Percentiles rank a stretch among this genome's conserved stretches.
phyloP scores from a whole-genome alignment of 2,113 vertebrate species.

The Pygoscelis antarcticus region DNA sequence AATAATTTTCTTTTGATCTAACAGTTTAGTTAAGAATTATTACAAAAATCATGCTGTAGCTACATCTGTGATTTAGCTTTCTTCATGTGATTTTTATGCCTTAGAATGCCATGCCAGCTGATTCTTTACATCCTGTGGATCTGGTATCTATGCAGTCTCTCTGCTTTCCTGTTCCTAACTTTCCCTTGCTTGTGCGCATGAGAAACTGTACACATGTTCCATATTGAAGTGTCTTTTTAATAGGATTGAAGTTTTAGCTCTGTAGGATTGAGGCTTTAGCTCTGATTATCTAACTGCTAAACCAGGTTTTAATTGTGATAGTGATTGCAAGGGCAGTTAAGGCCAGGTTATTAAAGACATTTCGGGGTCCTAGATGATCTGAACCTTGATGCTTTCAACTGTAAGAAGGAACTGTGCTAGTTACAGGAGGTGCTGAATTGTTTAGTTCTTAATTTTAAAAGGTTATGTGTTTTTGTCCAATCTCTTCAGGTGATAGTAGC shows the following conservation, averaged over 20 bases:
- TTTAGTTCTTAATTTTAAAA: background rate
- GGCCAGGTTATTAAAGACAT: background rate
- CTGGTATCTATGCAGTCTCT: background rate
- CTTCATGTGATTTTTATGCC: background rate
- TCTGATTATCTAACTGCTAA: conserved; percentile 44
- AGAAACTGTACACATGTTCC: background rate
- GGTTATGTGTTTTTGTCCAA: background rate
- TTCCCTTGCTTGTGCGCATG: background rate
- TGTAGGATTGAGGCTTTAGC: conserved; percentile 38
- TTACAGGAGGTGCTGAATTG: background rate
- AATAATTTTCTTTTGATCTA: background rate
- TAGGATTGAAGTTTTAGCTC: conserved; percentile 44
- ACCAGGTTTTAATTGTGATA: conserved; percentile 33
- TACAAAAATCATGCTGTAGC: background rate
- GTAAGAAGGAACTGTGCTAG: background rate
- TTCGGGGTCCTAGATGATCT: background rate
- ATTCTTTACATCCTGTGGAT: background rate
- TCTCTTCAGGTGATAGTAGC: background rate
- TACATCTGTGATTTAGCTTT: background rate
- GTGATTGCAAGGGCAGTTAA: conserved; percentile 2
- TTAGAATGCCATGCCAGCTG: background rate
- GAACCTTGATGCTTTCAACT: background rate
- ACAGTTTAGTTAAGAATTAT: background rate
- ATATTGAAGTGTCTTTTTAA: conserved; percentile 32
- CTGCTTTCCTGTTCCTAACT: background rate